Evolutionary conservation across 2,797 vertebrate species (phyloP), one percentile per base, ranked within the genome.

Genomic region (Alosa sapidissima): DNA sequence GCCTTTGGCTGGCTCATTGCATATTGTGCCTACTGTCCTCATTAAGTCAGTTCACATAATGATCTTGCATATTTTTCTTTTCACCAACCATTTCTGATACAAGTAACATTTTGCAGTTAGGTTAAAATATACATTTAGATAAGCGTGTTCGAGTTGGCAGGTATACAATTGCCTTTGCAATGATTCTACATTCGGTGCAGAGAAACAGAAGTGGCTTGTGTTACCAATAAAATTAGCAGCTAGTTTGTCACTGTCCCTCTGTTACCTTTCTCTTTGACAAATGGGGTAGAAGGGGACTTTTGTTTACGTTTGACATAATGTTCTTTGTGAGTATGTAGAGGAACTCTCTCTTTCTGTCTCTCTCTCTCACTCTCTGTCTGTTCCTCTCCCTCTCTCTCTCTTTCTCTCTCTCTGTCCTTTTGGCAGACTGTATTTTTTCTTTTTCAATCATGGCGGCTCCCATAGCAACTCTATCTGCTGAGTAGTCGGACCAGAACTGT

Each of bases 391-490:
- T 82, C 48, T 86, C 68, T 47, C 82, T 83, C 41, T 84, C 48
- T 33, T 49, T 83, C 82, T 62, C 48, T 81, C 81, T 81, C 49
- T 83, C 72, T 82, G 28, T 83, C 58, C 85, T 89, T 90, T 90
- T 90, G 91, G 88, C 89, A 89, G 89, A 87, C 89, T 91, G 84
- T 91, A 89, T 90, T 91, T 92, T 91, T 87, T 87, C 81, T 90
- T 91, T 8, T 91, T 92, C 89, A 90, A 89, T 91, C 87, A 84
- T 54, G 54, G 78, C 36, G 36, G 90, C 88, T 91, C 82, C 91
- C 91, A 91, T 92, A 89, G 91, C 89, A 91, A 92, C 91, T 89
- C 88, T 89, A 90, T 91, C 89, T 91, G 90, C 89, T 89, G 89
- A 90, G 90, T 86, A 86, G 90, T 89, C 91, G 90, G 87, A 86